Conservation (phyloP, 2,797 vertebrate species). For the Notolepis coatsorum region DNA sequence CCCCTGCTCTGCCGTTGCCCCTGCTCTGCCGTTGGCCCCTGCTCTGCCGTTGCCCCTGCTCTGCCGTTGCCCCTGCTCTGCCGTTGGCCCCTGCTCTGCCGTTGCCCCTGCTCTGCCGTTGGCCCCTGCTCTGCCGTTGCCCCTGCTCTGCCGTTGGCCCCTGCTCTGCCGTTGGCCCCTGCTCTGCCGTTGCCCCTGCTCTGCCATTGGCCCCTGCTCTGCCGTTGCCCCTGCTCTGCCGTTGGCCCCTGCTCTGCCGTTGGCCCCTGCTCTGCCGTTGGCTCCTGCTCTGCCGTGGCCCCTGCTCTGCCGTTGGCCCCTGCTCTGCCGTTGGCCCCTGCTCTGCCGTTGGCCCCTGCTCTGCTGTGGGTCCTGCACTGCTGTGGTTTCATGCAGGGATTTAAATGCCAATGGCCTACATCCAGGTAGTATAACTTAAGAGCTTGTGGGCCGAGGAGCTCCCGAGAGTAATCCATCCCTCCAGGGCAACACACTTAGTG, state of each 20-base stretch:
- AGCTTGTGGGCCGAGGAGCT: conserved; percentile 16
- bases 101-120: conserved; percentile 20
- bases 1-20: conserved; percentile 17
- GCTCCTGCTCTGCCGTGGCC: conserved; percentile 19
- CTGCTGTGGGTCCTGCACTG: conserved; percentile 14
- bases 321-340: conserved; percentile 13
- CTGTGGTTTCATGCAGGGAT: conserved; percentile 40
- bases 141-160: conserved; percentile 27
- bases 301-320: conserved; percentile 28
- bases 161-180: conserved; percentile 15
- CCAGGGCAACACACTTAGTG: conserved; percentile 30
- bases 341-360: conserved; percentile 29
- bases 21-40: conserved; percentile 26
- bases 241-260: conserved; percentile 26
- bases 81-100: too few relatives aligned
- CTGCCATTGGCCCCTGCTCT: too few relatives aligned
- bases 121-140: conserved; percentile 22
- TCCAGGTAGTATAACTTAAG: conserved; percentile 47
- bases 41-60: conserved; percentile 10
- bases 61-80: too few relatives aligned
- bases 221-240: conserved; percentile 19
- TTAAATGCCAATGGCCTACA: conserved; percentile 31
- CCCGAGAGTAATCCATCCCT: conserved; percentile 36
- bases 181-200: conserved; percentile 22
- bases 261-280: conserved; percentile 22